phyloP scores from a whole-genome alignment of 2,113 vertebrate species.

The Hipposideros armiger region DNA sequence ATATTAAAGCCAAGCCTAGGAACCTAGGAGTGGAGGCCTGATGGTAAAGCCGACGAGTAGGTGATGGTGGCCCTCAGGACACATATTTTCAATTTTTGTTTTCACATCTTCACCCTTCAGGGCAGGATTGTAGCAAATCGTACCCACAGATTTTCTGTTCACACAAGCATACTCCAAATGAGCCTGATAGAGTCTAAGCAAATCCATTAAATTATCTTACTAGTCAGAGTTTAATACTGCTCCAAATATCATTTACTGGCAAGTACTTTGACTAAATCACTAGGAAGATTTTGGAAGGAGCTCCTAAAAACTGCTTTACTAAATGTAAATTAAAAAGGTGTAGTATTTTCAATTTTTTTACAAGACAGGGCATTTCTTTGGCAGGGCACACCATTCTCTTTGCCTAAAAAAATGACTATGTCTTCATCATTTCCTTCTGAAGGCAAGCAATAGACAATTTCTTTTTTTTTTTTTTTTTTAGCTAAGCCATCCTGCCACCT shows the following conservation, averaged over 20 bases:
- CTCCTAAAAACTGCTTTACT: not conserved
- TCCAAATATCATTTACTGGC: constrained; percentile 10
- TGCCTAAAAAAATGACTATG: not conserved
- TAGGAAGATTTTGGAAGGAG: not conserved
- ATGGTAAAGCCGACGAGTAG: not conserved
- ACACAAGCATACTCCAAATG: not conserved
- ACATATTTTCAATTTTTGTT: not conserved
- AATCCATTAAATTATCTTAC: not conserved
- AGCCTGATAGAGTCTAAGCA: not conserved
- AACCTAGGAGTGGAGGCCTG: not conserved
- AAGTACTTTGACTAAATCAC: constrained; percentile 49
- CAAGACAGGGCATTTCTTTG: not conserved
- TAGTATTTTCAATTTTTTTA: constrained; percentile 7
- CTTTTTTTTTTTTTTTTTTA: too few species aligned
- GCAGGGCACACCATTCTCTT: not conserved
- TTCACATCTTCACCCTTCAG: not conserved
- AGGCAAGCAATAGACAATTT: not conserved
- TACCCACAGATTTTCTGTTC: not conserved
- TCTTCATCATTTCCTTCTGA: constrained; percentile 17
- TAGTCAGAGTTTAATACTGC: not conserved
- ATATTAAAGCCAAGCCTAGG: not conserved
- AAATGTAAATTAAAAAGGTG: not conserved
- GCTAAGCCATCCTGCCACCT: too few species aligned
- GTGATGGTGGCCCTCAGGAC: not conserved
- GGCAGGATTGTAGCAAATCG: not conserved